Evolutionary conservation across 2,888 invertebrate genomes (phyloP), one percentile per base, ranked within the genome.

Genomic region (Euspilapteryx auroguttella): DNA sequence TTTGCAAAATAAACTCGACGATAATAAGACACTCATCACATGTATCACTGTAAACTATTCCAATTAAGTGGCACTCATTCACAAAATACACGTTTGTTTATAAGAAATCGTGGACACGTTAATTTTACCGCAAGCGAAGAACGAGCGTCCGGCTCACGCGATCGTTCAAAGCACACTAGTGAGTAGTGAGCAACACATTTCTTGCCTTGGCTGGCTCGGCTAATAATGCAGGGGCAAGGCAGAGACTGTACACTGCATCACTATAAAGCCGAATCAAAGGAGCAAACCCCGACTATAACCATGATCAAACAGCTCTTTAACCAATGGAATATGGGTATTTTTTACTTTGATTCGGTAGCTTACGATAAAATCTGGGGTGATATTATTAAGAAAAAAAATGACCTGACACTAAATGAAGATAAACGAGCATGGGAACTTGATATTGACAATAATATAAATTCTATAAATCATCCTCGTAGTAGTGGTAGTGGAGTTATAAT

Each of bases 131-230:
- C n/a, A n/a, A n/a, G n/a, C 38, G 34, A 41, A 47, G 44, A 50
- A 49, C 57, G 50, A 40, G 39, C 73, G 69, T 56, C 57, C 52
- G 50, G 42, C 49, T 53, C 42, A 41, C 40, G 36, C 38, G 42
- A 49, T 46, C 47, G 53, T 49, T 53, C 45, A 44, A 50, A 49
- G 48, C 55, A 54, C 48, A 68, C 71, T 69, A n/a, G n/a, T n/a
- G n/a, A n/a, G n/a, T n/a, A n/a, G n/a, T n/a, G n/a, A n/a, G n/a
- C n/a, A n/a, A n/a, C n/a, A n/a, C n/a, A n/a, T n/a, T n/a, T n/a
- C n/a, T n/a, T 8, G 17, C 17, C 17, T 17, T 8, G 17, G 5
- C 5, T 8, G 17, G 5, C 5, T 6, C 17, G 5, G 17, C 17
- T 17, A 8, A 6, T 17, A 17, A 6, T 5, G 17, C 8, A 6